phyloP scores from a whole-genome alignment of 2,797 vertebrate species.

The Sebastes miniatus region DNA sequence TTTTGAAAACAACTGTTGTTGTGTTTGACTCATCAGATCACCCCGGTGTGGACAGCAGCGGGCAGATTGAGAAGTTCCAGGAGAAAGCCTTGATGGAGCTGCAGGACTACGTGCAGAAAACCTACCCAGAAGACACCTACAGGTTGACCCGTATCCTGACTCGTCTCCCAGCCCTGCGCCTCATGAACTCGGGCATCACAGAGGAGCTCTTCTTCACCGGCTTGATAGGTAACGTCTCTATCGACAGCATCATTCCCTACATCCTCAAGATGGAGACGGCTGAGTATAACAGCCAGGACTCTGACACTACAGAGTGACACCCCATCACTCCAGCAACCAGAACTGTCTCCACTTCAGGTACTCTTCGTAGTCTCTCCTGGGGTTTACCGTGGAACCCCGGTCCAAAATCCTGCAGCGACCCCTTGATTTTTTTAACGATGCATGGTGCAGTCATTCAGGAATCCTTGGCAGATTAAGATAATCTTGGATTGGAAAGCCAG shows the following conservation, averaged over 20 bases:
- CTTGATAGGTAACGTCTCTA: constrained; percentile 97
- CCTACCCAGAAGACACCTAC: constrained; percentile 96
- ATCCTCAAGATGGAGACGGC: constrained; percentile 99
- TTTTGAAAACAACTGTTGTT: constrained; percentile 1
- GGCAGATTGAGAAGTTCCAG: constrained; percentile 97
- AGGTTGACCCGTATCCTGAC: constrained; percentile 96
- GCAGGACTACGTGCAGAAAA: constrained; percentile 98
- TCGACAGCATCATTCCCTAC: constrained; percentile 99
- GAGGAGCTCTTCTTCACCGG: constrained; percentile 99
- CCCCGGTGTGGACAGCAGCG: constrained; percentile 91
- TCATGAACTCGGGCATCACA: constrained; percentile 97
- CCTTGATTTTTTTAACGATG: constrained; percentile 37
- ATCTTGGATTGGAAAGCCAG: constrained; percentile 23
- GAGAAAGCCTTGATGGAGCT: constrained; percentile 99
- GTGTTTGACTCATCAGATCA: constrained; percentile 85
- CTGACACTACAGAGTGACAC: constrained; percentile 84
- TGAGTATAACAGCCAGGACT: constrained; percentile 97
- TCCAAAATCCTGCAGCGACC: constrained; percentile 22
- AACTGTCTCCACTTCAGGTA: constrained; percentile 46
- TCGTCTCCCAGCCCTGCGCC: constrained; percentile 93
- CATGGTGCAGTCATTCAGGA: constrained; percentile 36
- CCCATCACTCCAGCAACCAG: background rate
- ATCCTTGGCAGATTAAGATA: constrained; percentile 19
- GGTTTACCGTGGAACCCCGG: constrained; percentile 10
- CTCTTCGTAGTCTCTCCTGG: constrained; percentile 4